Evolutionary conservation across 2,797 vertebrate species (phyloP).

Genomic region (Tympanoctomys barrerae): DNA sequence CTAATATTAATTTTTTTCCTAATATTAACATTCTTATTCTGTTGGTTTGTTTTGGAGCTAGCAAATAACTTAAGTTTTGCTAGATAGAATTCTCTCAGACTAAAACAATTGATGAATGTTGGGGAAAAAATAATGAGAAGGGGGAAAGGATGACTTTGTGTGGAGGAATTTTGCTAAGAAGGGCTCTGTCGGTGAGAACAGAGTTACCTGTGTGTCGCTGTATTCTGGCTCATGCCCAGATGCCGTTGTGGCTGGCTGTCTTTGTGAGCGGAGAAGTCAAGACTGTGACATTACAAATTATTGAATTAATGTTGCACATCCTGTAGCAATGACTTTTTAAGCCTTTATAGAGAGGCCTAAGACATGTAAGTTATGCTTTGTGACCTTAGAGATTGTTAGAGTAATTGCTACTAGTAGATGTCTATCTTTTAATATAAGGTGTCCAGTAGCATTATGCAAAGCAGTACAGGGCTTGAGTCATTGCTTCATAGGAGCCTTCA

Average conservation of each 20-base stretch:
- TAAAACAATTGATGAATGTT: not conserved
- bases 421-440: conserved; percentile 20
- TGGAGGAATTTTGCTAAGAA: not conserved
- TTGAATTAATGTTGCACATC: not conserved
- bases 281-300: not conserved
- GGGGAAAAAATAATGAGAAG: not conserved
- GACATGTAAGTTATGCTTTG: not conserved
- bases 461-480: conserved; percentile 51
- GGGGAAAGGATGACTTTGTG: not conserved
- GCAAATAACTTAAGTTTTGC: not conserved
- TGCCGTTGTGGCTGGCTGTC: accelerated
- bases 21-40: not conserved
- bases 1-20: not conserved
- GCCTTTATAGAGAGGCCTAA: not conserved
- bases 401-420: not conserved
- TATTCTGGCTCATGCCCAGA: not conserved
- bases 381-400: not conserved
- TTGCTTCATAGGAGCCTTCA: conserved; percentile 65
- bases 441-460: not conserved
- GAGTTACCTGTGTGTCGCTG: not conserved
- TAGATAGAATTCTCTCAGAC: not conserved
- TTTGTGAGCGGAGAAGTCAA: not conserved
- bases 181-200: not conserved
- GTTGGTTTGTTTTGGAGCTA: not conserved
- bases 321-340: not conserved